These are phyloP conservation scores for Anaspis maculata DNA, from an alignment of 2,888 invertebrate species.

Conservation along the genomic window DNA sequence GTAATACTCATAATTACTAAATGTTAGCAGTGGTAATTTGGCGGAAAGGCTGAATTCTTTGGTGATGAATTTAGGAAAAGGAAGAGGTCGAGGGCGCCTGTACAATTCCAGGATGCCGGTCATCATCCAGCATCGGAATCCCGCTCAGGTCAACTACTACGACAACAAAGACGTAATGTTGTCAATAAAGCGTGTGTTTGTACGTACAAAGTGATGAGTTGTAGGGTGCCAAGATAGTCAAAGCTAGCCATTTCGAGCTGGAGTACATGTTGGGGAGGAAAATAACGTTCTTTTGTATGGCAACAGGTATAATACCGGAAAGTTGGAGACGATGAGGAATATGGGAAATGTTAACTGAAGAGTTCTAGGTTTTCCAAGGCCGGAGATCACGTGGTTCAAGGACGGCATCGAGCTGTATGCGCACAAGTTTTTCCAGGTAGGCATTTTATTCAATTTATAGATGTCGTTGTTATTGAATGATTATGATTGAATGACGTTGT, in stretches of 20 bases:
- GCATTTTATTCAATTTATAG: too few relatives aligned
- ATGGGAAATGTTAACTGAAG: not conserved
- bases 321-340: not conserved
- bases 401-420: constrained; percentile 68
- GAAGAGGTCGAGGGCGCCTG: constrained; percentile 40
- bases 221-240: constrained; percentile 62
- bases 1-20: constrained; percentile 4
- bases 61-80: too few relatives aligned
- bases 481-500: too few relatives aligned
- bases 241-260: constrained; percentile 63
- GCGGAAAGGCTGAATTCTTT: too few relatives aligned
- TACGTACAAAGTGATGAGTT: constrained; percentile 21
- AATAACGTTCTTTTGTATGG: constrained; percentile 68
- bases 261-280: constrained; percentile 68
- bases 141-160: constrained; percentile 52
- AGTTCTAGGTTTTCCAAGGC: constrained; percentile 52
- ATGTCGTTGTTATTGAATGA: too few relatives aligned
- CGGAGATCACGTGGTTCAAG: constrained; percentile 70
- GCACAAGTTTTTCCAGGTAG: constrained; percentile 62
- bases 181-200: not conserved
- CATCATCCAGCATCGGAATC: constrained; percentile 49
- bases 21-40: not conserved
- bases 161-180: constrained; percentile 55
- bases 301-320: constrained; percentile 47
- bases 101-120: constrained; percentile 48